Evolutionary conservation across 2,797 vertebrate genomes (phyloP), one percentile per base, ranked within the genome.

Genomic region (Sternarchorhynchus goeldii): DNA sequence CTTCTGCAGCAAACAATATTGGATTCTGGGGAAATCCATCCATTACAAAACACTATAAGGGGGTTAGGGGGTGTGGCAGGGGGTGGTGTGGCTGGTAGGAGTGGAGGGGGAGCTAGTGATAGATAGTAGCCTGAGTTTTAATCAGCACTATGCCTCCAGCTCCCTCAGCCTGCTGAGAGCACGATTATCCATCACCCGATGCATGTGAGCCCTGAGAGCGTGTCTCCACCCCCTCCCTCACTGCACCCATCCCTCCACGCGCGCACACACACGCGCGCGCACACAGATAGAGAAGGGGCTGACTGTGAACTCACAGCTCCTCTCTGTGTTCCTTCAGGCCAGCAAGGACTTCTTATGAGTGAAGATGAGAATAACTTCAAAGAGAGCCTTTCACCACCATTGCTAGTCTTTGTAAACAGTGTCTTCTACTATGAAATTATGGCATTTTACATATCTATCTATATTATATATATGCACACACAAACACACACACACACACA

Each of bases 51-150:
- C 75, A 57, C 80, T 62, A 70, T 73, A 76, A 77, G 55, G 77
- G 70, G 74, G 82, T 70, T 57, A 69, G 34, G 65, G 64, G 57
- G 58, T 77, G 32, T 53, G 10, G n/a, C n/a, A n/a, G n/a, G n/a
- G n/a, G n/a, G n/a, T n/a, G n/a, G n/a, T n/a, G n/a, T n/a, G n/a
- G n/a, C n/a, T n/a, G 25, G 25, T 25, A 57, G 76, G 63, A 32
- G 18, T 34, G 57, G 71, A 8, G 31, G 64, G 67, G 21, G 68
- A 65, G 39, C 21, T 56, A 64, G 80, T 88, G 87, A 88, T 86
- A 81, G 84, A 88, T 87, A 81, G 84, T 75, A 78, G 78, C 78
- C 69, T 83, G 82, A 88, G 84, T 85, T 88, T 88, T 88, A 88
- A 88, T 88, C 87, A 88, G 82, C 77, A 71, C 79, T 80, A 78